These are phyloP conservation scores for Darevskia nairensis DNA, from an alignment of 2,797 vertebrate genomes.

Conservation along the genomic window DNA sequence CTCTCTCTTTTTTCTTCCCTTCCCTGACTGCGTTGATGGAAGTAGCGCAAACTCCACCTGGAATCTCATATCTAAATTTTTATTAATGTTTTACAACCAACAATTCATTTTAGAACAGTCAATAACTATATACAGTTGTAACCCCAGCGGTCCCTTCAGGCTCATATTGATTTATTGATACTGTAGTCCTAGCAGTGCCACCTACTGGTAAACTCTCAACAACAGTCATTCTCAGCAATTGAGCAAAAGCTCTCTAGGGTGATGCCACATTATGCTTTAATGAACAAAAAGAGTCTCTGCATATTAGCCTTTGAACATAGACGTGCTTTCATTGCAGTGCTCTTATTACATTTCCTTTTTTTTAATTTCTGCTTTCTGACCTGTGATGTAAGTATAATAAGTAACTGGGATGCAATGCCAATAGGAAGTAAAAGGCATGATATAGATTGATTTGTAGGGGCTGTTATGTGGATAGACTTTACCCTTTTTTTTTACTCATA, in stretches of 20 bases:
- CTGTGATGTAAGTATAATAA: not conserved
- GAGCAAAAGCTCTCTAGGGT: not conserved
- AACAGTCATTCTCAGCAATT: not conserved
- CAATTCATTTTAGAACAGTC: slow-evolving; percentile 17
- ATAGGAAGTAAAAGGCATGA: not conserved
- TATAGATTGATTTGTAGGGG: not conserved
- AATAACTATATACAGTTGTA: not conserved
- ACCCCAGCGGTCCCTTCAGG: not conserved
- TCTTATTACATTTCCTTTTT: not conserved
- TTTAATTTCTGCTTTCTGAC: not conserved
- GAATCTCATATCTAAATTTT: slow-evolving; percentile 3
- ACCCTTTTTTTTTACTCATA: not conserved
- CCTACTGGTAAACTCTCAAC: not conserved
- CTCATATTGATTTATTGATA: not conserved
- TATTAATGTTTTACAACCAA: slow-evolving; percentile 25
- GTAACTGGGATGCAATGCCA: not conserved
- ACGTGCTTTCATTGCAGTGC: not conserved
- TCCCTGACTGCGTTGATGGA: not conserved
- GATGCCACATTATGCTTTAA: not conserved
- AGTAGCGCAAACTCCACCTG: not conserved
- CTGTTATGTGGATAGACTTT: not conserved
- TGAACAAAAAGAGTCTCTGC: not conserved
- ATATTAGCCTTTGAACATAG: not conserved
- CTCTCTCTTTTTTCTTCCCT: not conserved
- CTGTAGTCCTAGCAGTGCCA: slow-evolving; percentile 14